Evolutionary conservation across 2,113 vertebrate genomes (phyloP).

Genomic region (Sinocyclocheilus grahami): DNA sequence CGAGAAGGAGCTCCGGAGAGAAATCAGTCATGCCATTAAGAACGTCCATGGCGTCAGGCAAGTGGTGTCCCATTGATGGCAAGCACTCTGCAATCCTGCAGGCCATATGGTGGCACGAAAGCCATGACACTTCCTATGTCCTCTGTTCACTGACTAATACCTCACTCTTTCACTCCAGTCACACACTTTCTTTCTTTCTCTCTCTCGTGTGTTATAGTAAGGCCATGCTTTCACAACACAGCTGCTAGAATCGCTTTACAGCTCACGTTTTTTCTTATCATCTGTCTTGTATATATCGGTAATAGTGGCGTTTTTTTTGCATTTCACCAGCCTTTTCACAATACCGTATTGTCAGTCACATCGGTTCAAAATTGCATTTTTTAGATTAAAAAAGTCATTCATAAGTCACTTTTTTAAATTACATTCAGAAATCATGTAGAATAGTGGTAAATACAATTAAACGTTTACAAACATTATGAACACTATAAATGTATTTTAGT

Average conservation of each 20-base stretch:
- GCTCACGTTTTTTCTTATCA: neutral
- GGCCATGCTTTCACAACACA: constrained; percentile 22
- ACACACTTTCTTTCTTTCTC: neutral
- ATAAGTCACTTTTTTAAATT: neutral
- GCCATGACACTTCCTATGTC: too few relatives aligned
- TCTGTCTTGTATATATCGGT: neutral
- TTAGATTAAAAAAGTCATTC: neutral
- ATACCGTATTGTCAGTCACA: neutral
- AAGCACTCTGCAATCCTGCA: neutral
- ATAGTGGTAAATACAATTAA: neutral
- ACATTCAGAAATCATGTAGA: neutral
- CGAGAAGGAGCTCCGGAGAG: constrained; percentile 90
- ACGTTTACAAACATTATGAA: neutral
- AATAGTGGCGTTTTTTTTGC: neutral
- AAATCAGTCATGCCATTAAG: constrained; percentile 98
- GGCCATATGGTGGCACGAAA: neutral
- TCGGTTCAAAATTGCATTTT: neutral
- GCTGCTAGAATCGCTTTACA: neutral
- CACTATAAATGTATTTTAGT: neutral
- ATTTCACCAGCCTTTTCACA: neutral
- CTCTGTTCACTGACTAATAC: constrained; percentile 2
- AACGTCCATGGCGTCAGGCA: constrained; percentile 98
- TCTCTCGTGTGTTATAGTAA: neutral
- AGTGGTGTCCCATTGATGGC: constrained; percentile 65
- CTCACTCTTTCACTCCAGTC: neutral